These are phyloP conservation scores for Stichodactyla helianthus DNA, from an alignment of 64 coral and sea anemone genomes.

Conservation along the genomic window DNA sequence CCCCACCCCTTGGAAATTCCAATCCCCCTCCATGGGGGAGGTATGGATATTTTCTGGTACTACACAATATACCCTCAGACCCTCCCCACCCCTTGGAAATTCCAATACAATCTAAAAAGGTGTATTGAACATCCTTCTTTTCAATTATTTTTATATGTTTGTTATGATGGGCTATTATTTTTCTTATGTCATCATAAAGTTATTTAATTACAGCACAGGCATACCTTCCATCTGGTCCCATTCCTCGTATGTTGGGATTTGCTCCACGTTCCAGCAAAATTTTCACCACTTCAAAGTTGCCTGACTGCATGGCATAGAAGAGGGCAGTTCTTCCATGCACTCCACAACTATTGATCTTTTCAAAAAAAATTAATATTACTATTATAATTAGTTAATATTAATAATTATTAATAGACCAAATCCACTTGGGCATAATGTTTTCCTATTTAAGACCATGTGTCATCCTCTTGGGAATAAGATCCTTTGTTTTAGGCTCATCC, in stretches of 20 bases:
- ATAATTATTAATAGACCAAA: no score
- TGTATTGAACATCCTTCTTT: no score
- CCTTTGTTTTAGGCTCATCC: no score
- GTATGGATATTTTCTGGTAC: no score
- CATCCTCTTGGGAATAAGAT: no score
- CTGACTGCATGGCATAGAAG: conserved; percentile 87
- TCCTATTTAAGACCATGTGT: no score
- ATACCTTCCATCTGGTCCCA: conserved; percentile 82
- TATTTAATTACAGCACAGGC: background rate
- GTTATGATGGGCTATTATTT: background rate
- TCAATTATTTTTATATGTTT: background rate
- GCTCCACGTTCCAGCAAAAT: conserved; percentile 74
- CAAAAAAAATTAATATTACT: background rate
- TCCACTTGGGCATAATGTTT: no score
- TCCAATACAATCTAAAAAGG: no score
- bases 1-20: background rate
- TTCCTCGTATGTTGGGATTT: conserved; percentile 59
- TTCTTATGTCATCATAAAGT: background rate
- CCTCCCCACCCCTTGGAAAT: no score
- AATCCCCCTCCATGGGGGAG: background rate
- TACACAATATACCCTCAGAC: no score
- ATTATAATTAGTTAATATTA: no score
- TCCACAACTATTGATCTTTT: conserved; percentile 63
- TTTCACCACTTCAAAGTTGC: conserved; percentile 55
- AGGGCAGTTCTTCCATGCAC: conserved; percentile 75